A percentile compares a stretch with the other conserved stretches of the same genome.
Evolutionary conservation across 2,888 invertebrate species (phyloP).

Genomic region (Aspidiotus rigidus): DNA sequence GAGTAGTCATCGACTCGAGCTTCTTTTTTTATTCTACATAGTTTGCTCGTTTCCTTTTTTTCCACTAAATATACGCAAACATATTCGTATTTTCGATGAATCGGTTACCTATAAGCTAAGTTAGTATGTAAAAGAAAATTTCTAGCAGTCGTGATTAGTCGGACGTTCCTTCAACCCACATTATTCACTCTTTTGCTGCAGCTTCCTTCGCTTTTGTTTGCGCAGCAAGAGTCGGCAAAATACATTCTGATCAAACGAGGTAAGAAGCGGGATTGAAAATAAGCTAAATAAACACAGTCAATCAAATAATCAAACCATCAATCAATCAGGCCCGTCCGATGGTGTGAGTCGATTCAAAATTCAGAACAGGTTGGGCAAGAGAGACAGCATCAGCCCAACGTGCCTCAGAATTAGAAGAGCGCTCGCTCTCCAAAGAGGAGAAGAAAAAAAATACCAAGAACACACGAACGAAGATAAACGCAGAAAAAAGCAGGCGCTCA

Average conservation of each 20-base stretch:
- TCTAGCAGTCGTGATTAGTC: not conserved
- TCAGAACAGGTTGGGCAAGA: slow-evolving; percentile 27
- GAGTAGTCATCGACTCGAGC: too few relatives aligned
- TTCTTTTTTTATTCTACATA: too few relatives aligned
- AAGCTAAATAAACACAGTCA: slow-evolving; percentile 31
- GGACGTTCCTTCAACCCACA: not conserved
- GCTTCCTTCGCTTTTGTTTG: slow-evolving; percentile 2
- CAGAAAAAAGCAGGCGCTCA: not conserved
- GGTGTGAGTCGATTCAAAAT: slow-evolving; percentile 32
- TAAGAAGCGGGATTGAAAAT: slow-evolving; percentile 4
- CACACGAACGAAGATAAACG: too few relatives aligned
- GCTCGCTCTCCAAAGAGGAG: slow-evolving; percentile 23
- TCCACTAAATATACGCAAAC: not conserved
- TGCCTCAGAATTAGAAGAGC: slow-evolving; percentile 1
- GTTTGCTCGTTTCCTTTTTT: not conserved
- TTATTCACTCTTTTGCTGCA: not conserved
- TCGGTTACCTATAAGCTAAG: not conserved
- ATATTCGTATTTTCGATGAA: not conserved
- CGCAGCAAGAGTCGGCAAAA: not conserved
- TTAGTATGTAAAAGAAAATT: not conserved
- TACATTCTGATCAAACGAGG: not conserved
- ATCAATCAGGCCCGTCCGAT: slow-evolving; percentile 25
- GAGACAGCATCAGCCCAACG: not conserved
- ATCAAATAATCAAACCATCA: slow-evolving; percentile 33
- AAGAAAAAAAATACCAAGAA: slow-evolving; percentile 8